Conservation (phyloP, 2,797 vertebrate genomes). For the Chelon auratus region DNA sequence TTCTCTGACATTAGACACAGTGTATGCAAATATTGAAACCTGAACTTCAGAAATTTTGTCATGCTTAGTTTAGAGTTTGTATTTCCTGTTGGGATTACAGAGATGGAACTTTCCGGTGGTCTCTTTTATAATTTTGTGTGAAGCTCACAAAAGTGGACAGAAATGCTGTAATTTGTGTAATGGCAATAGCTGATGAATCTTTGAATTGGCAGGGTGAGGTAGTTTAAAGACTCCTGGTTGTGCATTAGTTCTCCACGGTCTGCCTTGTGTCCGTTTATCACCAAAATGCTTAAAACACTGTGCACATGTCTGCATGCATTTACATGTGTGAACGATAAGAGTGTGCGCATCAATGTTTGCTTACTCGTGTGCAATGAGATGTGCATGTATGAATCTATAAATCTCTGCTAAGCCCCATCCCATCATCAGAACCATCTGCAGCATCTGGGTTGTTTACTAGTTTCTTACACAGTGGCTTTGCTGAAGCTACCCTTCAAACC, state of each 20-base stretch:
- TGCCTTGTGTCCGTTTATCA: neutral
- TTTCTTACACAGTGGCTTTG: conserved; percentile 47
- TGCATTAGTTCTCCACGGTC: neutral
- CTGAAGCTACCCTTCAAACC: conserved; percentile 31
- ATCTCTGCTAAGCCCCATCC: conserved; percentile 58
- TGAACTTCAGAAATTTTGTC: neutral
- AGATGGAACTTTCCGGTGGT: neutral
- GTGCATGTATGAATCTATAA: conserved; percentile 48
- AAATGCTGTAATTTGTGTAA: neutral
- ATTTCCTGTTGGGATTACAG: neutral
- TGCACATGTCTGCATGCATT: neutral
- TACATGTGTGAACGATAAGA: conserved; percentile 3
- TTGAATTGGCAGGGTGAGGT: neutral
- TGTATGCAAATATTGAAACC: neutral
- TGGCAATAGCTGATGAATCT: neutral
- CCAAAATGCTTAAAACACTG: conserved; percentile 11
- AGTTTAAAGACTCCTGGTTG: neutral
- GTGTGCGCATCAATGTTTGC: conserved; percentile 28
- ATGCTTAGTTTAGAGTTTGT: no score
- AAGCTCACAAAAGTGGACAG: neutral
- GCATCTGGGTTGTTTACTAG: conserved; percentile 63
- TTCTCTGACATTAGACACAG: neutral
- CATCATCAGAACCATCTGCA: conserved; percentile 56
- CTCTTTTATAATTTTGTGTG: no score
- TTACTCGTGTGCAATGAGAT: conserved; percentile 43